A percentile compares a stretch with the other conserved stretches of the same genome.
Conservation (phyloP, 1,140 invertebrate species). For the Nautilus pompilius region DNA sequence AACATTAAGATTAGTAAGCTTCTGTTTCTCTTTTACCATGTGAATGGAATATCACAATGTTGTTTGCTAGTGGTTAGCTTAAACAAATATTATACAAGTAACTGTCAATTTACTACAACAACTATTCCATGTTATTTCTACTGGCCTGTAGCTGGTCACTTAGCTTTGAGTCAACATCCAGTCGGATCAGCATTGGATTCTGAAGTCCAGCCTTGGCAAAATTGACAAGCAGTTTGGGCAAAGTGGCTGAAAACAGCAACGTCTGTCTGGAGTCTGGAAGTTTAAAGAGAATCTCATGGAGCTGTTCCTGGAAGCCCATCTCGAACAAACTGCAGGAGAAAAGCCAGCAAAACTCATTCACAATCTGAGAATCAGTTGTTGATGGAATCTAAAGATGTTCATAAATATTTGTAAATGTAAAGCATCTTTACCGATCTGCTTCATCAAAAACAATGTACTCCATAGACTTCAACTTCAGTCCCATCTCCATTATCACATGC, state of each 20-base stretch:
- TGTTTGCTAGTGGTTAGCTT: too few relatives aligned
- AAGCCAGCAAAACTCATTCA: background rate
- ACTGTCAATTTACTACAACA: too few relatives aligned
- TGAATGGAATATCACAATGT: too few relatives aligned
- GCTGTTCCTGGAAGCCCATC: conserved; percentile 90
- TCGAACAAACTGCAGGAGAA: conserved; percentile 76
- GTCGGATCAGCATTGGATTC: conserved; percentile 81
- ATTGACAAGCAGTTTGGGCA: conserved; percentile 94
- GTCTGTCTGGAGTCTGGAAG: conserved; percentile 87
- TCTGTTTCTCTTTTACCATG: too few relatives aligned
- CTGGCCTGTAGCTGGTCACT: conserved; percentile 75
- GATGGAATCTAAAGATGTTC: conserved; percentile 13
- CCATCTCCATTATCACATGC: conserved; percentile 97
- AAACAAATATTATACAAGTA: too few relatives aligned
- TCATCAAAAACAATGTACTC: conserved; percentile 98
- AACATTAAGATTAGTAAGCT: too few relatives aligned
- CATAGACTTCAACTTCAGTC: conserved; percentile 74
- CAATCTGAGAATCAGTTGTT: conserved; percentile 21
- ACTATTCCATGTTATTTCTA: too few relatives aligned
- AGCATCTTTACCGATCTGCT: conserved; percentile 73
- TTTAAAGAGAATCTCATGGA: conserved; percentile 85
- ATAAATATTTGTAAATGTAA: background rate
- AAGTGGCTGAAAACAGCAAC: conserved; percentile 93
- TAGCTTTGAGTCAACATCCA: conserved; percentile 95
- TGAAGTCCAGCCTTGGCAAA: conserved; percentile 93